Base-by-base conservation (phyloP, 2,888 invertebrate genomes). In the Dryomyza anilis region DNA sequence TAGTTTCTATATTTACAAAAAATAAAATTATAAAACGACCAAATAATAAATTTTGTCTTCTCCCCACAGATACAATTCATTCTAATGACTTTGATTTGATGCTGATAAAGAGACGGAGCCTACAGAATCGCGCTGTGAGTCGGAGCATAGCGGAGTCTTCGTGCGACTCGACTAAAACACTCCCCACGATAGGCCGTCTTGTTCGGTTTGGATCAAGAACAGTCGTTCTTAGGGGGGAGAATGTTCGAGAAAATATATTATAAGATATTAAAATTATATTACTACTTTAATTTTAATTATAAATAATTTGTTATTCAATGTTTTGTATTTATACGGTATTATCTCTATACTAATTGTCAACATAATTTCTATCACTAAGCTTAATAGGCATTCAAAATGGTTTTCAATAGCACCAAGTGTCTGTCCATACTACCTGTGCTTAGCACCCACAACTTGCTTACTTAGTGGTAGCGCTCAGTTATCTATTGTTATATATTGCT, bases 31-130 rank as follows among this genome's bases (percentile, higher is more conserved):
- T 58, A 30, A 69, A 69, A 52, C 16, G 65, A 19, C 64, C 64
- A 29, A 62, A 63, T 21, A 63, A 59, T 25, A 69, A 67, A 62
- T 63, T 69, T 43, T 62, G 62, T 12, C 55, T 64, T 61, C 52
- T 69, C 14, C 67, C 65, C 5, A 25, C 52, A 30, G 52, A 59
- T 29, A 33, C 62, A 8, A 25, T 39, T 19, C 7, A 43, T 16
- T 16, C 8, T 39, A 2, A 21, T 27, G 3, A n/a, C 4, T n/a
- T 10, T 21, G 19, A 30, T 30, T 29, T n/a, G 7, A 30, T 30
- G n/a, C 36, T 6, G 33, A 14, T 10, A 12, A 8, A 19, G 19
- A 48, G 33, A 43, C 12, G 50, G 25, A 16, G 19, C 30, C 19
- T 23, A 8, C 19, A 7, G 21, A 12, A 53, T 36, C 36, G n/a